phyloP scores from a whole-genome alignment of 2,797 vertebrate species.

The Amniataba percoides region DNA sequence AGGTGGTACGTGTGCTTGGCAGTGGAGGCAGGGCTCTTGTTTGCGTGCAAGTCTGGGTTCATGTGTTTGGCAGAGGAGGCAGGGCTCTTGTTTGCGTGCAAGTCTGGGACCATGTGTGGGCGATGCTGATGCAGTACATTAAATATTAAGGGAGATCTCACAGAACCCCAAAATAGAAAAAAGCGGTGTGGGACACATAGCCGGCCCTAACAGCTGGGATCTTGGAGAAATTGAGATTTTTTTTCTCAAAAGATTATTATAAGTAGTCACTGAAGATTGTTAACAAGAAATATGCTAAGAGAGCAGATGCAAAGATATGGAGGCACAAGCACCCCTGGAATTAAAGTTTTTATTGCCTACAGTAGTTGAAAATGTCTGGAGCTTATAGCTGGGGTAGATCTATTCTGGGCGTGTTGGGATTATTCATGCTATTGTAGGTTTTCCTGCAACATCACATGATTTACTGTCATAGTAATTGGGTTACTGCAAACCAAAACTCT shows the following conservation, averaged over 20 bases:
- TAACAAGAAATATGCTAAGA: constrained; percentile 6
- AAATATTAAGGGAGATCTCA: constrained; percentile 86
- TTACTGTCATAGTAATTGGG: constrained; percentile 37
- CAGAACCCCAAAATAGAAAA: constrained; percentile 81
- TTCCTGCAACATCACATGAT: constrained; percentile 24
- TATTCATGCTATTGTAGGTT: constrained; percentile 22
- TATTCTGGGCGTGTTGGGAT: constrained; percentile 19
- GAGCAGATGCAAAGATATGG: not conserved
- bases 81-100: constrained; percentile 82
- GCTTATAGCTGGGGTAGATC: constrained; percentile 10
- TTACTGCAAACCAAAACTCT: constrained; percentile 38
- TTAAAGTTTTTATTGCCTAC: constrained; percentile 32
- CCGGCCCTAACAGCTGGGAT: constrained; percentile 57
- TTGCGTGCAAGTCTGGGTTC: constrained; percentile 80
- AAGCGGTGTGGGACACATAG: constrained; percentile 54
- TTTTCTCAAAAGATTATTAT: constrained; percentile 3
- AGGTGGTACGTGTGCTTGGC: constrained; percentile 78
- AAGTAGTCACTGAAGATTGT: not conserved
- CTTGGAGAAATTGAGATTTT: constrained; percentile 18
- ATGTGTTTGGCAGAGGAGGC: constrained; percentile 76
- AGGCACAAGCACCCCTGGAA: not conserved
- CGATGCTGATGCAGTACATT: constrained; percentile 86
- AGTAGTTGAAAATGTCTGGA: constrained; percentile 21
- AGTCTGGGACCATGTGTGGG: constrained; percentile 84
- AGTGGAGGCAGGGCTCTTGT: constrained; percentile 76